Evolutionary conservation across 2,888 invertebrate genomes (phyloP), one percentile per base, ranked within the genome.

Genomic region (Archips xylosteana): DNA sequence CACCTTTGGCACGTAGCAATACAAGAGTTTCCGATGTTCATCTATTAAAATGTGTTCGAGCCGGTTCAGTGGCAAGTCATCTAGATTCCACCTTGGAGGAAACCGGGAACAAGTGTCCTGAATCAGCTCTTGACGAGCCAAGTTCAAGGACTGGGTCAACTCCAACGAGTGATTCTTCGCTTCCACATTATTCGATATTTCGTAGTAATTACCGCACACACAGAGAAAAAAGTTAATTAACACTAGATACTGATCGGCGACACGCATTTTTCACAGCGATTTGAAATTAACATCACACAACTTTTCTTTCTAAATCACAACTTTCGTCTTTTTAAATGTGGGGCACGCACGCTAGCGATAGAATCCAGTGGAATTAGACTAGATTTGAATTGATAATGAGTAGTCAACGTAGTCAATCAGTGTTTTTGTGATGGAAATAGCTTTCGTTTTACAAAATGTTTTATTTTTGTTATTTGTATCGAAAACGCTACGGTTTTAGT

Each of bases 1-100:
- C 95, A 97, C 97, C 96, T 99, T 99, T 75, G 99, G 98, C 77
- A 99, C 98, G 89, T 98, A 98, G 87, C 99, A 99, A 85, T 98
- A 99, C 13, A 99, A 93, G 15, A 98, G 94, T 87, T 97, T 97
- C 84, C 98, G 97, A 75, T 96, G 95, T 81, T 97, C 97, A 87
- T 98, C 98, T 32, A 98, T 96, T 76, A 98, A 93, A 87, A 98
- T 96, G 84, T 98, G 98, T 83, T 97, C 96, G 82, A 98, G 95
- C 79, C 96, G 95, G 72, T 93, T 94, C 13, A 95, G 92, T 45
- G 92, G 90, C 61, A 96, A 83, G 75, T 95, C 90, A 75, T 94
- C 90, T n/a, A 95, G 74, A 8, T 84, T 84, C 51, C 87, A 86
- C 72, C 83, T 89, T 51, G 93, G 90, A 5, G 94, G 92, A 77